Evolutionary conservation across 2,888 invertebrate species (phyloP).

Genomic region (Thera obeliscata): DNA sequence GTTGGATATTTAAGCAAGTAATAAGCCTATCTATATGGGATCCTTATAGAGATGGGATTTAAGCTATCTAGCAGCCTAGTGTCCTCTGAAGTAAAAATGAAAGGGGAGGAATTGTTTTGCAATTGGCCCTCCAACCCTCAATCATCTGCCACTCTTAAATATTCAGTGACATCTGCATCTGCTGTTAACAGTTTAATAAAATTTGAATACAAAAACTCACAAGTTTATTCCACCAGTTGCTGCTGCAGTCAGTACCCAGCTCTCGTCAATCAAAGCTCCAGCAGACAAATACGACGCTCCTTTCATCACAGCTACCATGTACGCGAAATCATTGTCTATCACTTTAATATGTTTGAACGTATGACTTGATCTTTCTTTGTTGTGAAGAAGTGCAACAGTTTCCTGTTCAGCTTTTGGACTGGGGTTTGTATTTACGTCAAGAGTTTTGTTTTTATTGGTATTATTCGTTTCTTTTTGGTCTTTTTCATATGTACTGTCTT

Average conservation of each 20-base stretch:
- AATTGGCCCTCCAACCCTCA: no score
- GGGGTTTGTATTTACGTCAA: neutral
- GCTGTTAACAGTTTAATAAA: no score
- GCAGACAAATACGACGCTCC: slow-evolving; percentile 62
- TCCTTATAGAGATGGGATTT: no score
- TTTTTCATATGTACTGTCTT: neutral
- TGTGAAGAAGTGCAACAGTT: neutral
- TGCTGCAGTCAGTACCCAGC: slow-evolving; percentile 71
- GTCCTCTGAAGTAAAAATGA: no score
- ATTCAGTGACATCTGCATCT: no score
- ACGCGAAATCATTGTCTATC: slow-evolving; percentile 61
- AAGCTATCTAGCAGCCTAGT: no score
- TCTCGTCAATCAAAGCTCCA: slow-evolving; percentile 66
- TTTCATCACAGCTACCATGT: slow-evolving; percentile 66
- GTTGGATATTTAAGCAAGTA: no score
- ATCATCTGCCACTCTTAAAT: no score
- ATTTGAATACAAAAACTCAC: slow-evolving; percentile 5
- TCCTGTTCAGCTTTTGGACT: neutral
- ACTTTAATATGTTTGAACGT: slow-evolving; percentile 55
- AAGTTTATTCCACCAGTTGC: slow-evolving; percentile 59
- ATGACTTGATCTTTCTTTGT: neutral
- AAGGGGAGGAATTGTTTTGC: no score
- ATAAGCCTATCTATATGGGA: no score
- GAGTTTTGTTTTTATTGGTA: neutral
- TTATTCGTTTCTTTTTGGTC: neutral